Evolutionary conservation across 2,888 invertebrate species (phyloP).

Genomic region (Uropetala carovei): DNA sequence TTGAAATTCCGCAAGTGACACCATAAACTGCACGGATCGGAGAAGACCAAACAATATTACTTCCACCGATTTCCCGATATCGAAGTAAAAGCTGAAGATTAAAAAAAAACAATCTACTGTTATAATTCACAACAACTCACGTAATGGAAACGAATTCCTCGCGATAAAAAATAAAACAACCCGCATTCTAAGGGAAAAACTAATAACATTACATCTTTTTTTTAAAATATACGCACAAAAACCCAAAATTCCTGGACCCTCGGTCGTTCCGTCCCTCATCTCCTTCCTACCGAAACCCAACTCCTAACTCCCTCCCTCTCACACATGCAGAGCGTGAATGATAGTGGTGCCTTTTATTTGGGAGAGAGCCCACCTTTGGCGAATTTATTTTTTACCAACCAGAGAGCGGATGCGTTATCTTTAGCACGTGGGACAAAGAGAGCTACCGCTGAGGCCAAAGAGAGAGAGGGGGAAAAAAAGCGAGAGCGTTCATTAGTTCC

Average conservation of each 20-base stretch:
- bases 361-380: conserved; percentile 26
- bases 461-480: conserved; percentile 16
- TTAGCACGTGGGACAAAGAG: not conserved
- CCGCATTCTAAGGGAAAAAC: no score
- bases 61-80: no score
- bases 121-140: no score
- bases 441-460: conserved; percentile 30
- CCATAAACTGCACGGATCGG: no score
- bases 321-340: conserved; percentile 35
- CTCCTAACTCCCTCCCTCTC: not conserved
- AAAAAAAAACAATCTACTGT: no score
- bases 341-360: conserved; percentile 12
- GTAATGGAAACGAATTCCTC: no score
- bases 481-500: conserved; percentile 34
- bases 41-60: no score
- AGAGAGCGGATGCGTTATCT: conserved; percentile 40
- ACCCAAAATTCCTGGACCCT: not conserved
- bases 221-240: no score
- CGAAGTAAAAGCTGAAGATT: no score
- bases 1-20: no score
- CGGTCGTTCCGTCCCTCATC: not conserved
- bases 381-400: not conserved
- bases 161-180: no score
- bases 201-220: no score
- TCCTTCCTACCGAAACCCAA: not conserved